Percentiles rank a stretch among this genome's conserved stretches.
These are phyloP conservation scores for Apolygus lucorum DNA, from an alignment of 1,140 invertebrate genomes.

Conservation along the genomic window DNA sequence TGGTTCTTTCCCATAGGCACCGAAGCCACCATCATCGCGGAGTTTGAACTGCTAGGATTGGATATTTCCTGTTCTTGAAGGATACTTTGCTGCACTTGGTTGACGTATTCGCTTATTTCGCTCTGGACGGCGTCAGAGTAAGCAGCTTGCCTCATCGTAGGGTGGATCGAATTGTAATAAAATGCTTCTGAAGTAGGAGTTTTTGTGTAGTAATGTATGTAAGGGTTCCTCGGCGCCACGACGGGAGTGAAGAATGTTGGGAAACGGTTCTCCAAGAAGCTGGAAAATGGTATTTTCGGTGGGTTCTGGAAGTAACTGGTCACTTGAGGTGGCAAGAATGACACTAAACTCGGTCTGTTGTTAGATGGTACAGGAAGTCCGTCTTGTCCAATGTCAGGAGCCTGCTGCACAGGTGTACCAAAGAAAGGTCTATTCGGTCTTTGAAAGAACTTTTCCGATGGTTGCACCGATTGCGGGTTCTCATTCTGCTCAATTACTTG, in stretches of 20 bases:
- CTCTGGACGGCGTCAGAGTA: conserved; percentile 3
- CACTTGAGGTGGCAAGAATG: neutral
- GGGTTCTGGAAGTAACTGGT: conserved; percentile 14
- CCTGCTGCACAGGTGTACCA: neutral
- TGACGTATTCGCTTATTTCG: conserved; percentile 11
- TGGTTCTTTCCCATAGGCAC: conserved; percentile 9
- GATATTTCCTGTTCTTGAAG: neutral
- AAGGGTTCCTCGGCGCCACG: neutral
- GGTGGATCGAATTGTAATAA: conserved; percentile 17
- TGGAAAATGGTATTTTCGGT: conserved; percentile 4
- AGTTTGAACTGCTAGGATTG: neutral
- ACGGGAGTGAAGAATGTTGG: neutral
- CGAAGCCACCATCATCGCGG: conserved; percentile 2
- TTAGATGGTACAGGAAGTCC: neutral
- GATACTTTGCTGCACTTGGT: conserved; percentile 9
- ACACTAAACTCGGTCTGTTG: neutral
- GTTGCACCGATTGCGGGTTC: neutral
- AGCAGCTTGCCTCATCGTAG: neutral
- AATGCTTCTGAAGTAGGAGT: conserved; percentile 15
- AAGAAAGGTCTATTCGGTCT: conserved; percentile 10
- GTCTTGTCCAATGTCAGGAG: neutral
- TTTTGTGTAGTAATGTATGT: conserved; percentile 9
- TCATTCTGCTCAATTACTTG: neutral
- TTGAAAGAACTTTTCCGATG: neutral
- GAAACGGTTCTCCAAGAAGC: neutral